Conservation (phyloP, 2,113 vertebrate genomes). For the Aegotheles bennettii region DNA sequence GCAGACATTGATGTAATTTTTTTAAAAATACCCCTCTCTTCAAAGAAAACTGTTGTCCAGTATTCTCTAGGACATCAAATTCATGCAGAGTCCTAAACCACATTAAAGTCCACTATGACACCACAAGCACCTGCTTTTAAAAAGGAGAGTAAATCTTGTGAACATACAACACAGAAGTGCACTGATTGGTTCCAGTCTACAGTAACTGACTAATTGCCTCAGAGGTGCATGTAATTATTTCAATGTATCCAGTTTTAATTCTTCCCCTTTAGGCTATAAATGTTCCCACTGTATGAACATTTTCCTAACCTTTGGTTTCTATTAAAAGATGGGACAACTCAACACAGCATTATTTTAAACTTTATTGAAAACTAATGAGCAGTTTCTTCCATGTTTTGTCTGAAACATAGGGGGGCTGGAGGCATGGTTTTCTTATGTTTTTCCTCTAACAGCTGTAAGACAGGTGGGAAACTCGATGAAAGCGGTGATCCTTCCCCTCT, state of each 20-base stretch:
- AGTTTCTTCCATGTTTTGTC: not conserved
- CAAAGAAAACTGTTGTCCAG: not conserved
- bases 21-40: not conserved
- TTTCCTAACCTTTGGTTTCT: not conserved
- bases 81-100: not conserved
- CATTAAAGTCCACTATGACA: not conserved
- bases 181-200: not conserved
- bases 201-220: not conserved
- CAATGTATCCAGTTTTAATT: not conserved
- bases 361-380: not conserved
- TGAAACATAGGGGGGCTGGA: accelerated
- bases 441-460: not conserved
- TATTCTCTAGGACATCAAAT: not conserved
- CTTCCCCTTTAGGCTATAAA: not conserved
- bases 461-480: not conserved
- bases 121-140: not conserved
- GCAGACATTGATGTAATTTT: not conserved
- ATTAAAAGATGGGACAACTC: not conserved
- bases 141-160: not conserved
- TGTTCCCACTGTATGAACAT: not conserved
- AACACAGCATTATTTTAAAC: not conserved
- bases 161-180: not conserved
- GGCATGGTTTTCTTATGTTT: not conserved
- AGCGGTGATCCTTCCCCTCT: not conserved
- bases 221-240: not conserved